Conservation (phyloP, 1,140 invertebrate species). For the Leguminivora glycinivorella region DNA sequence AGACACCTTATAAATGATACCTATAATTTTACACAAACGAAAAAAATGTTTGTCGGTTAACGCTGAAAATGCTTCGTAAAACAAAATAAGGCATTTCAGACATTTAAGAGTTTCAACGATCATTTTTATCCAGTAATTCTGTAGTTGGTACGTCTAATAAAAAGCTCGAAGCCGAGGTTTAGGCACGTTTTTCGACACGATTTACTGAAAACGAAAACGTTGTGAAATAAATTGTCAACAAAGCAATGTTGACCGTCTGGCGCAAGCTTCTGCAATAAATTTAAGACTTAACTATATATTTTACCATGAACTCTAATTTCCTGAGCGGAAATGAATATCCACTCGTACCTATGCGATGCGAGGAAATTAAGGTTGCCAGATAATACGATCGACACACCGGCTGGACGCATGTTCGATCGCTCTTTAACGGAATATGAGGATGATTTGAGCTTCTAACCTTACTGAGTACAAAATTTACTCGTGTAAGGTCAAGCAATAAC, state of each 20-base stretch:
- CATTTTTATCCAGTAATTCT: not conserved
- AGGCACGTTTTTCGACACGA: not conserved
- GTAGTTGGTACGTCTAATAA: not conserved
- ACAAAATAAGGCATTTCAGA: not conserved
- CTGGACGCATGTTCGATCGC: not conserved
- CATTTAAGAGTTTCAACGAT: not conserved
- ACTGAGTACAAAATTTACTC: too few species aligned
- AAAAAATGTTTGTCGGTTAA: too few species aligned
- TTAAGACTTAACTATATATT: constrained; percentile 21
- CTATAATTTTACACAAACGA: too few species aligned
- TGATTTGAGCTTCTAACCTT: not conserved
- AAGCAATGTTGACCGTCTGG: constrained; percentile 2
- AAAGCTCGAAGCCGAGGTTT: not conserved
- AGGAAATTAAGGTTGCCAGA: constrained; percentile 28
- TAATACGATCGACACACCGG: constrained; percentile 4
- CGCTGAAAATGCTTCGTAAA: not conserved
- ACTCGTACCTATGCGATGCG: constrained; percentile 18
- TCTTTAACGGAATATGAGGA: not conserved
- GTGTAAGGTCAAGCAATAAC: too few species aligned
- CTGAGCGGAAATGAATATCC: constrained; percentile 25
- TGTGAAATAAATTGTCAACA: not conserved
- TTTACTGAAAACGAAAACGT: not conserved
- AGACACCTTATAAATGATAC: too few species aligned
- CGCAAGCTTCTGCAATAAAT: constrained; percentile 10
- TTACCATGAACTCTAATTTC: constrained; percentile 21